Conservation (phyloP, 2,113 vertebrate genomes). For the Ia io region DNA sequence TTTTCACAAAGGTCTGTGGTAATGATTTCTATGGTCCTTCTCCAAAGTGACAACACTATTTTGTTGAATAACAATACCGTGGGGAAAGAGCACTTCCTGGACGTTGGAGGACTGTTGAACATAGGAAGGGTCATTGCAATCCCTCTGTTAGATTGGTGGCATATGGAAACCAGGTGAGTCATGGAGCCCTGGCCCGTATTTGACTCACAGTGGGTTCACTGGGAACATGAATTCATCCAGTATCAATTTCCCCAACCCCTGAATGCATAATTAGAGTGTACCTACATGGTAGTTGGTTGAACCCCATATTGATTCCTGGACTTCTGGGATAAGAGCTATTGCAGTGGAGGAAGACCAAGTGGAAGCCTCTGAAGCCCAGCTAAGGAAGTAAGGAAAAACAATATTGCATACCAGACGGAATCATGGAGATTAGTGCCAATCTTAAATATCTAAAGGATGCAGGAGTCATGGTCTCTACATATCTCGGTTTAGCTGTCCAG, state of each 20-base stretch:
- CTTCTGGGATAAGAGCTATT: neutral
- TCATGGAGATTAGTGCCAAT: neutral
- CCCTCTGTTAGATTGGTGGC: neutral
- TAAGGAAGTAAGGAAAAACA: neutral
- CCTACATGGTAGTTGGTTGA: neutral
- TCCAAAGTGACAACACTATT: neutral
- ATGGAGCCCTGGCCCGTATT: neutral
- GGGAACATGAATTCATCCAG: neutral
- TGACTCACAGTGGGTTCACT: neutral
- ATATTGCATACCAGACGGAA: neutral
- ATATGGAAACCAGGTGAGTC: neutral
- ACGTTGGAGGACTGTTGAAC: neutral
- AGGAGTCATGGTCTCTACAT: neutral
- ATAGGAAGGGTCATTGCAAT: neutral
- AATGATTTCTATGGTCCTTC: neutral
- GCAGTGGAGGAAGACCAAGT: neutral
- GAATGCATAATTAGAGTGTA: neutral
- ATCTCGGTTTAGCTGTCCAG: neutral
- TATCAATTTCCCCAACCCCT: neutral
- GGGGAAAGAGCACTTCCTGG: neutral
- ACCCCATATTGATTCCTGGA: neutral
- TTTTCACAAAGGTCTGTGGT: neutral
- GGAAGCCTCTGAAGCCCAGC: neutral
- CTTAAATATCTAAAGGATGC: constrained; percentile 12
- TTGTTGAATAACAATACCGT: neutral